Base-by-base conservation (phyloP, 2,797 vertebrate genomes). In the Potorous gilbertii region DNA sequence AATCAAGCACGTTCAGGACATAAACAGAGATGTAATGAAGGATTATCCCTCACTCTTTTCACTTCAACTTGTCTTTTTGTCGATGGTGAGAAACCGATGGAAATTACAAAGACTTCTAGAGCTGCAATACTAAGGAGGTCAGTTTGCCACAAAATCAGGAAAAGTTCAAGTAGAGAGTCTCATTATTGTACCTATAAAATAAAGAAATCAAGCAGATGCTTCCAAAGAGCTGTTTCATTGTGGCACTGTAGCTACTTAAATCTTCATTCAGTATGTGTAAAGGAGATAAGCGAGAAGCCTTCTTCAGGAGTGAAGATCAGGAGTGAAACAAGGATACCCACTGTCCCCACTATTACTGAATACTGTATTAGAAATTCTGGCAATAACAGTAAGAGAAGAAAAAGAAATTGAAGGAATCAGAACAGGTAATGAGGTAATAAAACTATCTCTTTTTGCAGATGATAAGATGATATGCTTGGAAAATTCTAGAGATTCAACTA, bases 1-100 rank as follows among this genome's bases (percentile, higher is more conserved):
- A 13, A 96, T 66, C 94, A 21, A 96, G 90, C 91, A 94, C 55
- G 96, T 93, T 96, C 89, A 96, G 34, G 34, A 96, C 56, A 74
- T 54, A 94, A 28, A 55, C 28, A 87, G 3, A 95, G 54, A 96
- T 50, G 10, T 62, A 95, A 95, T 94, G 40, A 95, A 50, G 16
- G 55, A 52, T 93, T 96, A 66, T 81, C 92, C 90, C 92, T 59
- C 13, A 34, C 13, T 62, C 90, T 94, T 93, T 59, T 59, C 66
- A 94, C 93, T 95, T 93, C 96, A 56, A 95, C 91, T 93, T 95
- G 92, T 94, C 81, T 34, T 92, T 92, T 59, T 59, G 34, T 31
- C 57, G 59, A 11, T 0, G 34, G 94, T 54, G 95, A 54, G 56
- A 93, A 95, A 54, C 34, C 92, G 6, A 95, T 94, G 66, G 94